phyloP scores from a whole-genome alignment of 2,888 invertebrate genomes.

The Spicauda simplicius region DNA sequence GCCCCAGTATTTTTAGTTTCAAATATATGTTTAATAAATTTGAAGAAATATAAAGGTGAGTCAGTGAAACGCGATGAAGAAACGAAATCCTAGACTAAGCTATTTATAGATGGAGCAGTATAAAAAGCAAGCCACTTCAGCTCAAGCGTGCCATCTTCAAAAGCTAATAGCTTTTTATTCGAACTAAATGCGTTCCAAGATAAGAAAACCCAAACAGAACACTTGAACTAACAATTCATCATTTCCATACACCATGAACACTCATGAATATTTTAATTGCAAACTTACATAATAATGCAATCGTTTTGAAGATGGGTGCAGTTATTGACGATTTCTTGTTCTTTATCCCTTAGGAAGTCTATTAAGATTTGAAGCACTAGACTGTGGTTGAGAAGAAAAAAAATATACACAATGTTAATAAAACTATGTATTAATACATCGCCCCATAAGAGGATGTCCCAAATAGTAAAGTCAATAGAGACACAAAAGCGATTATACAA shows the following conservation, averaged over 20 bases:
- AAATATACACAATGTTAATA: no score
- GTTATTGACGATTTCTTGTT: constrained; percentile 41
- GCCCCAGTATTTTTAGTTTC: no score
- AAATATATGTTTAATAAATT: no score
- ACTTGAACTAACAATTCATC: constrained; percentile 68
- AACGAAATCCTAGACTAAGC: not conserved
- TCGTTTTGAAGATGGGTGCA: constrained; percentile 38
- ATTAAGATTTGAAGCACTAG: no score
- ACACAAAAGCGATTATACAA: no score
- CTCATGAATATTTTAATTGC: constrained; percentile 67
- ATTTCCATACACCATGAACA: constrained; percentile 52
- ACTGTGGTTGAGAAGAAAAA: no score
- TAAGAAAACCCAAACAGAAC: constrained; percentile 48
- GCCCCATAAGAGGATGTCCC: no score
- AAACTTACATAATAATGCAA: constrained; percentile 34
- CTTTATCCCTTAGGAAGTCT: no score
- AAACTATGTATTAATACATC: no score
- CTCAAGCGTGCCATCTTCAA: constrained; percentile 29
- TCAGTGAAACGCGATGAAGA: not conserved
- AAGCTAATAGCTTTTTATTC: constrained; percentile 35
- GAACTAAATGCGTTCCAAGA: constrained; percentile 58
- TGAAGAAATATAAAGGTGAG: no score
- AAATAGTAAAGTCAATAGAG: no score
- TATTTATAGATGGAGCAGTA: constrained; percentile 11
- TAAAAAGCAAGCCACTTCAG: constrained; percentile 26